Percentiles rank a stretch among this genome's conserved stretches.
Conservation (phyloP, 2,888 invertebrate genomes). For the Hyalella azteca region DNA sequence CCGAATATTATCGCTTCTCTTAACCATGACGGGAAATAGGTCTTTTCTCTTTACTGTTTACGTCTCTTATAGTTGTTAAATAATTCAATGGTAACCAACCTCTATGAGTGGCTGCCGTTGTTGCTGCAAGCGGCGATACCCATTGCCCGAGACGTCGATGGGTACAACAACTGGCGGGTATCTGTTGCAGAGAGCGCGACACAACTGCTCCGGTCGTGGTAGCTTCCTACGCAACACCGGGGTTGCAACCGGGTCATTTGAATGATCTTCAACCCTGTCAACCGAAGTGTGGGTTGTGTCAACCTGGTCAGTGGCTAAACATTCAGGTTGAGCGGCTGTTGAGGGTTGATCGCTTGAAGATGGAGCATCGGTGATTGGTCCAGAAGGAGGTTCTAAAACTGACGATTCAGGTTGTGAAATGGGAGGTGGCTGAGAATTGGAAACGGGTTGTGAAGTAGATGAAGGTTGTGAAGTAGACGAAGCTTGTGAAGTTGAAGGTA, state of each 20-base stretch:
- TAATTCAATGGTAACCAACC: no score
- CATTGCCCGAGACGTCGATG: conserved; percentile 85
- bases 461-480: background rate
- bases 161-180: conserved; percentile 87
- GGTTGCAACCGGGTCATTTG: background rate
- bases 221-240: conserved; percentile 54
- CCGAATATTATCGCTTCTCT: no score
- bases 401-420: background rate
- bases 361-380: background rate
- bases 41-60: no score
- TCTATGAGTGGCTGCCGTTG: conserved; percentile 80
- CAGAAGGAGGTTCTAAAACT: background rate
- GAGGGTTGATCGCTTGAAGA: background rate
- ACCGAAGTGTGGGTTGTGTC: background rate
- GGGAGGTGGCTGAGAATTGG: no score
- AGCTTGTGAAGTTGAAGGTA: no score
- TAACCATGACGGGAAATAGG: no score
- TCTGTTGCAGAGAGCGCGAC: conserved; percentile 60
- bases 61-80: no score
- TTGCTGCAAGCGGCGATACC: conserved; percentile 87
- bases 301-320: background rate
- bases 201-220: conserved; percentile 61
- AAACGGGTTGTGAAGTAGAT: background rate
- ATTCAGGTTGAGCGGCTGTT: background rate
- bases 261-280: no score